Conservation (phyloP, 2,888 invertebrate species). For the Tetrapedia diversipes region DNA sequence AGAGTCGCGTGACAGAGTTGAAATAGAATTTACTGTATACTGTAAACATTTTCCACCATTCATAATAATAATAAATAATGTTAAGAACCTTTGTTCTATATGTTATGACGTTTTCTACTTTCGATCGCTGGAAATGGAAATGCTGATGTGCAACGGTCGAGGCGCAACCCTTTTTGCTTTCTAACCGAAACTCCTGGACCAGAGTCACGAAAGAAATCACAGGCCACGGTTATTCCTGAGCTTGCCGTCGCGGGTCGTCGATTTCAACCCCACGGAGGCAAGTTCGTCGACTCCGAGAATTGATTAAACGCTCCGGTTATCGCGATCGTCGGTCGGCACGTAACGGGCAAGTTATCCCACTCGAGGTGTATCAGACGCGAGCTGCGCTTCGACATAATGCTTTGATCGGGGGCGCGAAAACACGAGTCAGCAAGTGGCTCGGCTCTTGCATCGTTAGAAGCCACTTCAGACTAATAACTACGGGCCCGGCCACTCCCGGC, state of each 20-base stretch:
- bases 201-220: not conserved
- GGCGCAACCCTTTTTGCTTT: no score
- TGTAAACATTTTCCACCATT: no score
- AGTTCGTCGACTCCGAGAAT: conserved; percentile 49
- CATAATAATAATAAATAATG: no score
- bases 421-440: conserved; percentile 62
- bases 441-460: conserved; percentile 62
- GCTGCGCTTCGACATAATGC: conserved; percentile 55
- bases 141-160: no score
- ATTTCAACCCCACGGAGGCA: conserved; percentile 20
- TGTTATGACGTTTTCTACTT: no score
- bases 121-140: no score
- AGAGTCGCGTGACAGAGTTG: no score
- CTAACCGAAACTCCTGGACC: no score
- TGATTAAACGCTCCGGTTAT: conserved; percentile 60
- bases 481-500: conserved; percentile 41
- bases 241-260: conserved; percentile 2
- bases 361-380: conserved; percentile 52
- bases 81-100: no score
- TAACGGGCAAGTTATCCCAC: conserved; percentile 60
- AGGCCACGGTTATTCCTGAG: not conserved
- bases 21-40: no score
- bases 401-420: conserved; percentile 68
- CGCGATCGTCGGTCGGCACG: conserved; percentile 44
- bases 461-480: conserved; percentile 61